Conservation (phyloP, 1,140 invertebrate genomes). For the Orchestia grillus region DNA sequence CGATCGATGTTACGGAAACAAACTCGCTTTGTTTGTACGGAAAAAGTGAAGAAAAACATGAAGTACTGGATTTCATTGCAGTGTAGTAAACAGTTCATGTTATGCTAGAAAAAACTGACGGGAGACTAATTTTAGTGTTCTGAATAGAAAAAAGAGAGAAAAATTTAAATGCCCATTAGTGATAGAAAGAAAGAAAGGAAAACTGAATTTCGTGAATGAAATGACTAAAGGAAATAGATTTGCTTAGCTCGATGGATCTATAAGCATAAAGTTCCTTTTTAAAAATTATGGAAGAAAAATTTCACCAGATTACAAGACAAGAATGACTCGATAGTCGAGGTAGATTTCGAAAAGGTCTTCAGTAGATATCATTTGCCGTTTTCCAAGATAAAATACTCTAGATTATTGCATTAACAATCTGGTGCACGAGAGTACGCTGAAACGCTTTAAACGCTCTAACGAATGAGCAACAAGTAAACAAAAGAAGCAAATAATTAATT, state of each 20-base stretch:
- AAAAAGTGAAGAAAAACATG: background rate
- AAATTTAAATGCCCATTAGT: background rate
- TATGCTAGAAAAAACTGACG: background rate
- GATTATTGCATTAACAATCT: too few species aligned
- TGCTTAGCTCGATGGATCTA: too few species aligned
- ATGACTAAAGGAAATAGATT: background rate
- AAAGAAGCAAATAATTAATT: too few species aligned
- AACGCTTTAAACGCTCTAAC: background rate
- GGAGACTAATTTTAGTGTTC: background rate
- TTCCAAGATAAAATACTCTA: background rate
- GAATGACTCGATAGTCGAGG: background rate
- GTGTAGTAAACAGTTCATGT: background rate
- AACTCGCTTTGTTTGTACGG: background rate
- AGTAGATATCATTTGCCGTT: background rate
- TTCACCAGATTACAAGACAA: background rate
- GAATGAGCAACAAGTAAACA: background rate
- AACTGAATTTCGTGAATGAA: background rate
- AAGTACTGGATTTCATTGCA: background rate
- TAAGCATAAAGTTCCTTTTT: background rate
- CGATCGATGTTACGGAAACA: background rate
- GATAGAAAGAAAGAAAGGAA: background rate
- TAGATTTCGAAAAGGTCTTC: background rate
- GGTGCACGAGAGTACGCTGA: too few species aligned
- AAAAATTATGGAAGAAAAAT: background rate
- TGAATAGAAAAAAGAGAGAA: background rate